Evolutionary conservation across 2,888 invertebrate species (phyloP).

Genomic region (Erebia palarica): DNA sequence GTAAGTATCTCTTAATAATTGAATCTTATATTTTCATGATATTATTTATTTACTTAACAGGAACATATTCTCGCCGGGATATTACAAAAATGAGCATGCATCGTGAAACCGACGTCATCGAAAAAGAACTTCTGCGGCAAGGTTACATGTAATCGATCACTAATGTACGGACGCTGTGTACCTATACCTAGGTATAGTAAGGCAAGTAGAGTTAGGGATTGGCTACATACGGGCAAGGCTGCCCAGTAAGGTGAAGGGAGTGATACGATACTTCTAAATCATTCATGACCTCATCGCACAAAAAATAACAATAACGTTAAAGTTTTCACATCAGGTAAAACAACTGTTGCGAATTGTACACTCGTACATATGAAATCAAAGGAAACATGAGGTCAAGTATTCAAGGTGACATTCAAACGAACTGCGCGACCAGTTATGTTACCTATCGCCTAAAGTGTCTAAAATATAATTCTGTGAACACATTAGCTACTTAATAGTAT

Average conservation of each 20-base stretch:
- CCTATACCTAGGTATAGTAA: slow-evolving; percentile 13
- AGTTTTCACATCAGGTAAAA: slow-evolving; percentile 14
- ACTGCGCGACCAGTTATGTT: slow-evolving; percentile 32
- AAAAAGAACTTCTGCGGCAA: slow-evolving; percentile 36
- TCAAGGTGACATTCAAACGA: slow-evolving; percentile 40
- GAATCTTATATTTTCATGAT: background rate
- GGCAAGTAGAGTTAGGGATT: slow-evolving; percentile 36
- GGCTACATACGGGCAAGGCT: slow-evolving; percentile 34
- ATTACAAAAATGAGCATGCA: slow-evolving; percentile 32
- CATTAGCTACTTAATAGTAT: background rate
- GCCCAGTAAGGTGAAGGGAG: slow-evolving; percentile 34
- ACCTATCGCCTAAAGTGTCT: slow-evolving; percentile 15
- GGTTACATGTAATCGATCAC: slow-evolving; percentile 38
- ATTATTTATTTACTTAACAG: background rate
- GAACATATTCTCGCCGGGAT: slow-evolving; percentile 17
- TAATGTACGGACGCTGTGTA: slow-evolving; percentile 8
- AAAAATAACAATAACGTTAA: slow-evolving; percentile 1
- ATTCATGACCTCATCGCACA: slow-evolving; percentile 15
- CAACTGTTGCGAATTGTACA: slow-evolving; percentile 18
- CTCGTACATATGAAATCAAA: slow-evolving; percentile 31
- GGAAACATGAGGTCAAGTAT: slow-evolving; percentile 36
- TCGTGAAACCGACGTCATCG: slow-evolving; percentile 35
- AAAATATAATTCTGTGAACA: slow-evolving; percentile 17
- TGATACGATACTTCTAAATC: slow-evolving; percentile 21
- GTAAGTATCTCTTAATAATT: too few relatives aligned